phyloP scores from a whole-genome alignment of 2,797 vertebrate genomes.

The Protonibea diacanthus region DNA sequence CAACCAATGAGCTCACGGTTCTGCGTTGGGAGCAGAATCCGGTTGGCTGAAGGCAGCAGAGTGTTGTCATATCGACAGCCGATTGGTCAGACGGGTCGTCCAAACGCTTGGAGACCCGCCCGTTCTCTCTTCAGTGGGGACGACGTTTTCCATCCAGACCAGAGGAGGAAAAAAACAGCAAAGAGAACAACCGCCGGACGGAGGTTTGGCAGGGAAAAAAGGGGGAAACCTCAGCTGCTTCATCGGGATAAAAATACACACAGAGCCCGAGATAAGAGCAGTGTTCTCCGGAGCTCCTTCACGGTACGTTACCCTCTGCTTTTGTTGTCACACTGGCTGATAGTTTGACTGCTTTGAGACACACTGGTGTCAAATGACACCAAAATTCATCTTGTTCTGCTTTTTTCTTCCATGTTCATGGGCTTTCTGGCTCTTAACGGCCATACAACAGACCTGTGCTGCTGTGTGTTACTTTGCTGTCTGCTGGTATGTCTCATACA shows the following conservation, averaged over 20 bases:
- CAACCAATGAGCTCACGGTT: slow-evolving; percentile 49
- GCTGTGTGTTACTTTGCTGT: neutral
- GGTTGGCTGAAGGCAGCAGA: slow-evolving; percentile 45
- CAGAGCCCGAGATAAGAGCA: neutral
- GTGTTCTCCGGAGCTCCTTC: neutral
- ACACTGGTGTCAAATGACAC: slow-evolving; percentile 73
- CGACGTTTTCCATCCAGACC: slow-evolving; percentile 61
- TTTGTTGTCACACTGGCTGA: slow-evolving; percentile 26
- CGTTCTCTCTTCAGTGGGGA: slow-evolving; percentile 46
- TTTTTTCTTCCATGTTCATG: neutral
- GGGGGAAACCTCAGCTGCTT: slow-evolving; percentile 1
- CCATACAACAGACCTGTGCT: accelerated
- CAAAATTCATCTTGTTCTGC: slow-evolving; percentile 9
- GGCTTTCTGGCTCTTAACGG: neutral
- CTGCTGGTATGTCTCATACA: neutral
- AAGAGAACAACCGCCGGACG: slow-evolving; percentile 22
- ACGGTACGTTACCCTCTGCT: slow-evolving; percentile 68
- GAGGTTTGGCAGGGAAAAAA: slow-evolving; percentile 18
- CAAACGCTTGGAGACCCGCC: slow-evolving; percentile 40
- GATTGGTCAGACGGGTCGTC: slow-evolving; percentile 55
- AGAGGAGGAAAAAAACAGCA: slow-evolving; percentile 49
- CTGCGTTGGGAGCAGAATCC: neutral
- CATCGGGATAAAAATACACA: neutral
- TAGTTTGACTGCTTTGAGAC: slow-evolving; percentile 59
- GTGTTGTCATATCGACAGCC: neutral